Conservation (phyloP, 2,888 invertebrate genomes). For the Anoncus sp. region DNA sequence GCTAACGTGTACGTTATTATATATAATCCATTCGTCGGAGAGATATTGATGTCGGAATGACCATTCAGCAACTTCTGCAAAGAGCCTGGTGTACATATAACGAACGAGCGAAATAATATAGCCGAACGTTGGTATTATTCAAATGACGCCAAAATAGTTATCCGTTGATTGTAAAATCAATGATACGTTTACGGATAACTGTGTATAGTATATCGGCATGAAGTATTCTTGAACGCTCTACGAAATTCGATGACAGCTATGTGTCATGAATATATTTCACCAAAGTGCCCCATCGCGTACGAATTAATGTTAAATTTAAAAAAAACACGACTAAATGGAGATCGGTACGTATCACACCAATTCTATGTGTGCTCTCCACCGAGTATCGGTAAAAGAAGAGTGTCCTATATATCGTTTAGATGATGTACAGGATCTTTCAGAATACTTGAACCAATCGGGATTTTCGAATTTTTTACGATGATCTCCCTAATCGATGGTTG, state of each 20-base stretch:
- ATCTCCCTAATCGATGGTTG: too few relatives aligned
- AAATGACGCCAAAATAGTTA: constrained; percentile 18
- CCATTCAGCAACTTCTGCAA: constrained; percentile 6
- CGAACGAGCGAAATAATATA: not conserved
- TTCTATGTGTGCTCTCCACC: not conserved
- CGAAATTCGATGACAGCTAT: constrained; percentile 20
- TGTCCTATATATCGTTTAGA: not conserved
- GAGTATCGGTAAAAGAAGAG: not conserved
- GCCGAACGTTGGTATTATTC: constrained; percentile 7
- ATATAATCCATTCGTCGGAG: constrained; percentile 11
- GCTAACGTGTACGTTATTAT: constrained; percentile 7
- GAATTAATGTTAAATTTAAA: constrained; percentile 29
- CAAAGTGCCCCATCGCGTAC: constrained; percentile 16
- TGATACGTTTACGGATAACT: not conserved
- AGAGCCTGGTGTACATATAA: constrained; percentile 5
- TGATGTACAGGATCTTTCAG: constrained; percentile 3
- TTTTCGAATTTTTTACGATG: too few relatives aligned
- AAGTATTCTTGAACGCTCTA: constrained; percentile 13
- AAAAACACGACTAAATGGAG: constrained; percentile 28
- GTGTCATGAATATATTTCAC: constrained; percentile 26
- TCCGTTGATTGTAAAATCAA: constrained; percentile 65
- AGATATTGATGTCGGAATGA: constrained; percentile 28
- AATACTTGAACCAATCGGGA: not conserved
- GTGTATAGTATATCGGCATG: not conserved
- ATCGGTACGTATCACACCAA: not conserved